These are phyloP conservation scores for Rhyacophila brunnea DNA, from an alignment of 1,140 invertebrate species.

Conservation along the genomic window DNA sequence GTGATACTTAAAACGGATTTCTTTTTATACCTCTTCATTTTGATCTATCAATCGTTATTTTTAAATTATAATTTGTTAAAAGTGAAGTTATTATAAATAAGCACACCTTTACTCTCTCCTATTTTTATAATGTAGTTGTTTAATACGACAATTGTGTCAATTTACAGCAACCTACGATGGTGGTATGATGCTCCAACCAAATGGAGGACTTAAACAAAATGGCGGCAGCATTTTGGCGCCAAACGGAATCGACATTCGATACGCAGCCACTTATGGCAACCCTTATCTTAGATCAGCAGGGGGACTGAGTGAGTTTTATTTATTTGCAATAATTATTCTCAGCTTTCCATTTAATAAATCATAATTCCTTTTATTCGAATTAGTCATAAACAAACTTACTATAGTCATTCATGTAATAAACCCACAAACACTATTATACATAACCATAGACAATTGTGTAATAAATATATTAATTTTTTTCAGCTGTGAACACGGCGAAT, in stretches of 20 bases:
- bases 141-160: background rate
- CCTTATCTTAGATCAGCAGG: constrained; percentile 72
- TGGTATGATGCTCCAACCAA: constrained; percentile 13
- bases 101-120: no score
- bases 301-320: constrained; percentile 43
- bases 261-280: constrained; percentile 85
- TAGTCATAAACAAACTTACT: no score
- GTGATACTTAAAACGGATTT: no score
- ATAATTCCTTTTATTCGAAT: no score
- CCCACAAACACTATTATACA: no score
- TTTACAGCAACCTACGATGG: constrained; percentile 24
- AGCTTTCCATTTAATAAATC: no score
- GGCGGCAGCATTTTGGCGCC: constrained; percentile 23
- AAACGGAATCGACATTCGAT: constrained; percentile 74
- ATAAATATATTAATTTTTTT: constrained; percentile 39
- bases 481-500: constrained; percentile 68
- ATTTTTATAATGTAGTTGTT: background rate
- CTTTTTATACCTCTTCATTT: no score
- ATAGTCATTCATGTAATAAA: no score
- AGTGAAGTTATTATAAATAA: no score
- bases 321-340: constrained; percentile 39
- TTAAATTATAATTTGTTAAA: no score
- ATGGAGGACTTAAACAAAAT: constrained; percentile 23
- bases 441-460: no score
- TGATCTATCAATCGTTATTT: background rate